Percentiles rank a stretch among this genome's conserved stretches.
Conservation (phyloP, 2,888 invertebrate species). For the Ectemnius cavifrons region DNA sequence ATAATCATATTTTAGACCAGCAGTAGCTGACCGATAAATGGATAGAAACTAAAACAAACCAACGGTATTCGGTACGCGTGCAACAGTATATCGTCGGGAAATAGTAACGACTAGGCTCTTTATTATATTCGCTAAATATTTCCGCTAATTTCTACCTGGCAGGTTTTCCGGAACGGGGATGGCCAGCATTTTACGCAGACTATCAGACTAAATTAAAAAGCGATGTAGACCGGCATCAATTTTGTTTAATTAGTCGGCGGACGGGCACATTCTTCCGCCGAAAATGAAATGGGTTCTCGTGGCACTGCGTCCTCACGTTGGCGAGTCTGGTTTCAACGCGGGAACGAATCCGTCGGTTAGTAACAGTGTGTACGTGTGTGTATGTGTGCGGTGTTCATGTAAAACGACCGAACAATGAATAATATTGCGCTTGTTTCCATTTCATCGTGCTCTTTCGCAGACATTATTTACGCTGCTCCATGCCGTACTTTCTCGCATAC, state of each 20-base stretch:
- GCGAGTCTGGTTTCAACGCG: constrained; percentile 24
- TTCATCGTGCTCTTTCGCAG: constrained; percentile 37
- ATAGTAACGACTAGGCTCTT: background rate
- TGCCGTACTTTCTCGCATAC: constrained; percentile 19
- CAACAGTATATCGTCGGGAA: background rate
- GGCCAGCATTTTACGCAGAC: no score
- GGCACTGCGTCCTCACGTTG: constrained; percentile 12
- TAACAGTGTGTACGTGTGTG: no score
- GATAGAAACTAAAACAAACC: no score
- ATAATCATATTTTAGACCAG: no score
- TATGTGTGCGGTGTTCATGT: background rate
- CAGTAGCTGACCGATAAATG: no score
- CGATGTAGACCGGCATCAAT: background rate
- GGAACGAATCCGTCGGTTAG: background rate
- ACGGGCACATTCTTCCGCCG: background rate
- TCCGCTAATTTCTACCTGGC: background rate
- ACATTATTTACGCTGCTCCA: constrained; percentile 46
- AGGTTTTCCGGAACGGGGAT: background rate
- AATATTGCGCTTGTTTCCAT: constrained; percentile 50
- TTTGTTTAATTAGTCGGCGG: constrained; percentile 20
- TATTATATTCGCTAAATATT: constrained; percentile 11
- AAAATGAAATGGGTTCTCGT: constrained; percentile 29
- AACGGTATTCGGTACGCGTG: no score
- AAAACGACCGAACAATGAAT: constrained; percentile 45
- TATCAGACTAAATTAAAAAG: background rate